Evolutionary conservation across 2,888 invertebrate species (phyloP), one percentile per base, ranked within the genome.

Genomic region (Ligdia adustata): DNA sequence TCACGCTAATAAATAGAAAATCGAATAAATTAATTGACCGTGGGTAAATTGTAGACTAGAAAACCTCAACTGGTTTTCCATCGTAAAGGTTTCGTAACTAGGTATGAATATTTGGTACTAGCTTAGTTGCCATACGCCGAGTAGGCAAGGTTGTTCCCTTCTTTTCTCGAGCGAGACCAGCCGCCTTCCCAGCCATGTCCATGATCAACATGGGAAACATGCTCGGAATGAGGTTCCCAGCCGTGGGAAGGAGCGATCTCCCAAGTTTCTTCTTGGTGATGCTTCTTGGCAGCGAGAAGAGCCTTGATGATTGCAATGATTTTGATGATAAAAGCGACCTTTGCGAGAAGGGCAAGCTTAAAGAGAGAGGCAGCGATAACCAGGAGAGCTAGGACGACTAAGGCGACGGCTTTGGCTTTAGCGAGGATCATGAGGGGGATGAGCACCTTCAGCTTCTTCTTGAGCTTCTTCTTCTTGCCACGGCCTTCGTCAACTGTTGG

Each of bases 301-400:
- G 72, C 74, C 61, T 89, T 89, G 62, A 89, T 67, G 49, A 86
- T 64, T 1, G 77, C 69, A 16, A 88, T 74, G 5, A 82, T 55
- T 55, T 89, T 89, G 58, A 82, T 78, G 26, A 90, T 75, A 57
- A 96, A 92, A 0, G 96, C 96, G 34, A 96, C 90, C 86, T 96
- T 96, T 61, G 95, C 94, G 26, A 96, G 88, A 37, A 95, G 69
- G 11, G 95, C 91, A 41, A 96, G 92, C 79, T 96, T 96, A 73
- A 92, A 84, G 37, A 95, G 90, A 34, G 96, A 89, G 14, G 94
- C 88, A 4, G 93, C 94, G 41, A 96, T 91, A 58, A 93, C 91
- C 9, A 93, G 91, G 7, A 96, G 74, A 26, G 94, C 82, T 4
- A 94, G 62, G 3, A 95, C 93, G 1, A 93, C 81, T 1, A 95